phyloP scores from a whole-genome alignment of 1,140 invertebrate species.

The Chlorops oryzae region DNA sequence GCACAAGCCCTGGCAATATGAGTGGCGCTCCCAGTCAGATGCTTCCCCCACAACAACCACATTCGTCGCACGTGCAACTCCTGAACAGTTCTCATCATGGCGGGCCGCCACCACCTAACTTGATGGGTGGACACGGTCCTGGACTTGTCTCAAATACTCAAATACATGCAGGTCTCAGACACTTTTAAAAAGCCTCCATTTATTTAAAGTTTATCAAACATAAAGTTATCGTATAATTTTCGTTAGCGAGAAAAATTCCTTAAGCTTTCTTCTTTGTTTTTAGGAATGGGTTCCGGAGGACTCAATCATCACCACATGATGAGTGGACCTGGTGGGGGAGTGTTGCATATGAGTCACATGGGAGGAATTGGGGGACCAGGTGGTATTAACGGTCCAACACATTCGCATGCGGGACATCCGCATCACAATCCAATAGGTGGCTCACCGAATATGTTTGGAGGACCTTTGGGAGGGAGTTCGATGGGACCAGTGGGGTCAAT shows the following conservation, averaged over 20 bases:
- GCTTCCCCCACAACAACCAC: slow-evolving; percentile 40
- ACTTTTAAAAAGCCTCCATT: too few relatives aligned
- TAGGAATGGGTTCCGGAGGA: slow-evolving; percentile 37
- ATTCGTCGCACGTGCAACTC: too few relatives aligned
- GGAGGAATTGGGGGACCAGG: slow-evolving; percentile 32
- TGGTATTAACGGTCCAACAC: slow-evolving; percentile 28
- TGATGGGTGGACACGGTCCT: slow-evolving; percentile 12
- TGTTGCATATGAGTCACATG: slow-evolving; percentile 28
- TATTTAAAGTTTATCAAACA: too few relatives aligned
- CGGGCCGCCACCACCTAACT: slow-evolving; percentile 19
- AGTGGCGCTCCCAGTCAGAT: slow-evolving; percentile 46
- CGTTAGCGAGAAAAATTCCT: too few relatives aligned
- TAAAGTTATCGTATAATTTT: too few relatives aligned
- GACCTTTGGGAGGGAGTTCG: slow-evolving; percentile 33
- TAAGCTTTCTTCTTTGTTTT: too few relatives aligned
- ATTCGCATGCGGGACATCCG: slow-evolving; percentile 27
- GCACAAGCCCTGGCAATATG: slow-evolving; percentile 25
- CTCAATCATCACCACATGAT: too few relatives aligned
- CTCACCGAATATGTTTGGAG: slow-evolving; percentile 31
- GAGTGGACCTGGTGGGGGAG: slow-evolving; percentile 31
- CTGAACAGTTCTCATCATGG: too few relatives aligned
- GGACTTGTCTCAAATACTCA: too few relatives aligned
- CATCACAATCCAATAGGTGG: slow-evolving; percentile 18
- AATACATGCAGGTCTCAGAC: too few relatives aligned
- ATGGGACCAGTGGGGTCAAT: slow-evolving; percentile 42